Evolutionary conservation across 2,888 invertebrate species (phyloP).

Genomic region (Teleogryllus oceanicus): DNA sequence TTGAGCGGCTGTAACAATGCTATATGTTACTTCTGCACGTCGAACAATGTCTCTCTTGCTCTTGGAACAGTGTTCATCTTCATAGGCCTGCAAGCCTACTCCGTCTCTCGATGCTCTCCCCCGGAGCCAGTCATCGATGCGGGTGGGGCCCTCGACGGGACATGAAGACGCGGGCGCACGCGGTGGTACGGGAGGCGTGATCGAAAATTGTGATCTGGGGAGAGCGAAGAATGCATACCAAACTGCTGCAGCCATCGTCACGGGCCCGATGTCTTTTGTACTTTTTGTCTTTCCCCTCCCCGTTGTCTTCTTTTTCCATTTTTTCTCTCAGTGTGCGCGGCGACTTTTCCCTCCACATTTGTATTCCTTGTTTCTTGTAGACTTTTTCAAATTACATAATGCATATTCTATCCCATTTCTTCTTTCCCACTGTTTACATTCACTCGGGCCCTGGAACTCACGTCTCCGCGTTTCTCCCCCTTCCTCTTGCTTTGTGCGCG

Average conservation of each 20-base stretch:
- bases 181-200: background rate
- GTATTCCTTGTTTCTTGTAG: background rate
- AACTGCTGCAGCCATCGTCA: background rate
- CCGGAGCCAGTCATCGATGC: background rate
- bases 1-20: too few species aligned
- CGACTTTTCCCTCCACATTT: background rate
- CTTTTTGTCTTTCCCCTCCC: background rate
- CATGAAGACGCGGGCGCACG: background rate
- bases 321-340: background rate
- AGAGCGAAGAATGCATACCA: background rate
- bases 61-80: too few species aligned
- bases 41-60: too few species aligned
- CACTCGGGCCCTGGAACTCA: background rate
- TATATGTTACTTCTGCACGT: too few species aligned
- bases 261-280: background rate
- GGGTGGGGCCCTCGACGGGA: background rate
- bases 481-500: background rate
- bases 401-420: conserved; percentile 6
- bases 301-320: background rate
- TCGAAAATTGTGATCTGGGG: conserved; percentile 18
- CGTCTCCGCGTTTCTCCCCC: background rate
- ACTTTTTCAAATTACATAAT: background rate
- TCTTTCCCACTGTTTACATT: background rate
- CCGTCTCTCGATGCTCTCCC: background rate
- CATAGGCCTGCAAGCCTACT: too few species aligned